These are phyloP conservation scores for Psococerastis gibbosa DNA, from an alignment of 2,888 invertebrate species.

Conservation along the genomic window DNA sequence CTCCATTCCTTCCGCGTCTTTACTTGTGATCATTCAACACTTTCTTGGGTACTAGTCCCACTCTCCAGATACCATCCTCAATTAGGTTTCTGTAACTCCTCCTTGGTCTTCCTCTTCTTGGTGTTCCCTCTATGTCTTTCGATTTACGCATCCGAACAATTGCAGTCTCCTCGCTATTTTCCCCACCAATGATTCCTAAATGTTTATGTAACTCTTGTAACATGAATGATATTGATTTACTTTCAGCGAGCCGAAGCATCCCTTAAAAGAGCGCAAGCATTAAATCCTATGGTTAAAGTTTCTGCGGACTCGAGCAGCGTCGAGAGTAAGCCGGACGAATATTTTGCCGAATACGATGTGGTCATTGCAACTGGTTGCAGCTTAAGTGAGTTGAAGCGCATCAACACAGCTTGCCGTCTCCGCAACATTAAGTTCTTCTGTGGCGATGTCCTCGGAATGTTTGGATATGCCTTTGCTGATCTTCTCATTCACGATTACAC, in stretches of 20 bases:
- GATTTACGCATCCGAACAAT: too few species aligned
- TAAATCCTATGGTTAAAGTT: conserved; percentile 89
- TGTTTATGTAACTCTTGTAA: too few species aligned
- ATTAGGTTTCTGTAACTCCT: conserved; percentile 7
- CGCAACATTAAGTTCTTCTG: conserved; percentile 66
- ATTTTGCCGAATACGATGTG: conserved; percentile 56
- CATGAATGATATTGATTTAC: conserved; percentile 17
- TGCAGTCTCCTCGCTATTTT: too few species aligned
- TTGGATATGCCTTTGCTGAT: conserved; percentile 82
- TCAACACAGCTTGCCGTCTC: conserved; percentile 57
- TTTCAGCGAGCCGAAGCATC: conserved; percentile 68
- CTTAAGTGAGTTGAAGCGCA: conserved; percentile 46
- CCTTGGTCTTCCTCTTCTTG: too few species aligned
- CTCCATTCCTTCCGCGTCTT: too few species aligned
- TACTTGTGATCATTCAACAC: too few species aligned
- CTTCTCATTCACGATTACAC: conserved; percentile 63
- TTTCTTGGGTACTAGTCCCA: too few species aligned
- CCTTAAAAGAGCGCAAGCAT: conserved; percentile 49
- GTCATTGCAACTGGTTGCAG: conserved; percentile 62
- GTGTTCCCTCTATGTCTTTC: too few species aligned
- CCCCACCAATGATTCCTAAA: conserved; percentile 5
- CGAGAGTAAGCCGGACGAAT: conserved; percentile 46
- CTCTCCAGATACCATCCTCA: too few species aligned
- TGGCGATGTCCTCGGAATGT: conserved; percentile 84
- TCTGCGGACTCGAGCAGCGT: conserved; percentile 42